Evolutionary conservation across 1,140 invertebrate genomes (phyloP), one percentile per base, ranked within the genome.

Genomic region (Mesaphorura yosii): DNA sequence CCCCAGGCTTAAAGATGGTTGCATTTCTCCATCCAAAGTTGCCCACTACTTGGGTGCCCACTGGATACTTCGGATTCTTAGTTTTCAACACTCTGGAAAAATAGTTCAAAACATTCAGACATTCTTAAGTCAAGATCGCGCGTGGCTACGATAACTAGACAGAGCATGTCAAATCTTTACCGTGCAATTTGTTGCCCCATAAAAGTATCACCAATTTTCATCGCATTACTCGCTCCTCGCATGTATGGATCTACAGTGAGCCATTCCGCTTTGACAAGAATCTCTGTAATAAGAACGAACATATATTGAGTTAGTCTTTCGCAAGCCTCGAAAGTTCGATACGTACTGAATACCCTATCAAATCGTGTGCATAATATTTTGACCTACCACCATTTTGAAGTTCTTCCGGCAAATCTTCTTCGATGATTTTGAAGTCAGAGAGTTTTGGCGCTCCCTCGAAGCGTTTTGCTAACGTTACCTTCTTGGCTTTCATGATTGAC

Each of bases 181-280:
- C 54, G 60, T 0, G 65, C 64, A 38, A 66, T 61, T 59, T 66
- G 64, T 20, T 47, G 39, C 10, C 63, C 64, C 12, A 51, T 47
- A 53, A 66, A 62, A 15, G 53, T 54, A 25, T 58, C 57, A n/a
- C 64, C 58, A 25, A 47, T 19, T 44, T 58, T 57, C 29, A 59
- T 25, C 26, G 22, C 12, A 29, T 45, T 50, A 10, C 28, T 38
- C 15, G 38, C 77, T 0, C 70, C 69, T 58, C 80, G 70, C 78
- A 82, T 81, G 57, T 82, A 83, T 29, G 81, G 81, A 67, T 84
- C 82, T 2, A 83, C 79, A 51, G 79, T 82, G 2, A 82, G 59
- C 60, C 75, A 82, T 60, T 79, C 74, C 7, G 80, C 80, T 71
- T 83, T 69, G 17, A 73, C 70, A 31, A 82, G 67, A 64, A 77